Evolutionary conservation across 1,140 invertebrate species (phyloP).

Genomic region (Brachystomella parvula): DNA sequence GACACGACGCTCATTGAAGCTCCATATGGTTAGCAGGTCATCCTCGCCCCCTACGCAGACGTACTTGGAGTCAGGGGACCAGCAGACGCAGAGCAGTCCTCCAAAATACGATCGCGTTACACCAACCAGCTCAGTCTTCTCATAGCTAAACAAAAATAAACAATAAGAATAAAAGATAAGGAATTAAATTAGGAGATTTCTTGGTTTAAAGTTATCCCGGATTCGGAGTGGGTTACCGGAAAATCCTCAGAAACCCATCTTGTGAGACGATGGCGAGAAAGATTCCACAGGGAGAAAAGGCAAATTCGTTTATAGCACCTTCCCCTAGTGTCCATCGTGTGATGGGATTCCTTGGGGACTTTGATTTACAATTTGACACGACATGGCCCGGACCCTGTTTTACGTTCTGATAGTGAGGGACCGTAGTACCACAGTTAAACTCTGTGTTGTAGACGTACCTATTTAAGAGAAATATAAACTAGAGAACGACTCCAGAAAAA

Average conservation of each 20-base stretch:
- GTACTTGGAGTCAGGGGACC: constrained; percentile 93
- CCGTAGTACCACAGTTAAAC: constrained; percentile 70
- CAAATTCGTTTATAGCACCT: constrained; percentile 90
- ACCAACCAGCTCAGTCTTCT: constrained; percentile 90
- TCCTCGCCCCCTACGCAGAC: constrained; percentile 97
- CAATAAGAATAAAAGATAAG: background rate
- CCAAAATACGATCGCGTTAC: constrained; percentile 93
- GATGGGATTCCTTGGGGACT: constrained; percentile 89
- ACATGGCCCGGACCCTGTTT: constrained; percentile 91
- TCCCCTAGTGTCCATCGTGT: constrained; percentile 74
- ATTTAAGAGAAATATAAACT: too few species aligned
- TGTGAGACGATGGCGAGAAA: constrained; percentile 89
- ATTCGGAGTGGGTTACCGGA: constrained; percentile 56
- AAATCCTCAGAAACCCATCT: constrained; percentile 92
- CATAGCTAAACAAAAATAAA: constrained; percentile 51
- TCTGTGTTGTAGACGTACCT: constrained; percentile 96
- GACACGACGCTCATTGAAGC: constrained; percentile 81
- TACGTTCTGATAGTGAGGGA: constrained; percentile 85
- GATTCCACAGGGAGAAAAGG: constrained; percentile 88
- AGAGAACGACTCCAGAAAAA: too few species aligned
- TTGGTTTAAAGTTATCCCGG: background rate
- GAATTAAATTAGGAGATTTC: background rate
- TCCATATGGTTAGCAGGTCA: constrained; percentile 97
- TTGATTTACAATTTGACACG: constrained; percentile 92
- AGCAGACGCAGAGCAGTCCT: constrained; percentile 62